Evolutionary conservation across 2,113 vertebrate species (phyloP).

Genomic region (Proterorhinus semilunaris): DNA sequence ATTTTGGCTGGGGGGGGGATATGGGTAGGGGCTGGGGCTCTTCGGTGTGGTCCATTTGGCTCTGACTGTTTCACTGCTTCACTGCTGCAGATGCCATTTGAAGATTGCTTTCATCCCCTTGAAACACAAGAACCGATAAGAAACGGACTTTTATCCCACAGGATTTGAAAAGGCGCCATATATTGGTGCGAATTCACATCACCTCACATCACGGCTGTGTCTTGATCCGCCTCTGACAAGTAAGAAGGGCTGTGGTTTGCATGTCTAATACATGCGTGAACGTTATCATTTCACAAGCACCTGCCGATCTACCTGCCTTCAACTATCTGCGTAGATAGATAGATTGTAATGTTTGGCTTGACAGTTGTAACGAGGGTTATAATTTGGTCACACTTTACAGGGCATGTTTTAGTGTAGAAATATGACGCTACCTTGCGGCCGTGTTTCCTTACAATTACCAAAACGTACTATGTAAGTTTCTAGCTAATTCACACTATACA

Average conservation of each 20-base stretch:
- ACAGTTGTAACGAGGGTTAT: too few species aligned
- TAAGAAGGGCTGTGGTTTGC: not conserved
- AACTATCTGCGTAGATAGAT: too few species aligned
- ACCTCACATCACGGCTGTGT: not conserved
- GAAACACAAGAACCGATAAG: slow-evolving; percentile 64
- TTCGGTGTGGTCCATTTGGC: slow-evolving; percentile 62
- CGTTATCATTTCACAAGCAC: not conserved
- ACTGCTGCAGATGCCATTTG: slow-evolving; percentile 60
- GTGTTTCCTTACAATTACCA: too few species aligned
- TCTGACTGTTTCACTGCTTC: slow-evolving; percentile 65
- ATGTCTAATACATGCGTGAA: not conserved
- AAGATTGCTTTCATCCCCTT: slow-evolving; percentile 67
- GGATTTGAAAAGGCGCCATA: slow-evolving; percentile 29
- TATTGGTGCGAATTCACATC: slow-evolving; percentile 24
- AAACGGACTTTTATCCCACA: slow-evolving; percentile 33
- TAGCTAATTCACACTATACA: too few species aligned
- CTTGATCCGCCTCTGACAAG: not conserved
- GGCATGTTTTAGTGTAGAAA: too few species aligned
- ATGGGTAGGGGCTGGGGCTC: slow-evolving; percentile 22
- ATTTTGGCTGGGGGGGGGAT: slow-evolving; percentile 36
- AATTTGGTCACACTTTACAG: too few species aligned
- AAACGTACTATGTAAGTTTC: too few species aligned
- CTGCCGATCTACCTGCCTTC: not conserved
- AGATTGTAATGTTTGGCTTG: too few species aligned
- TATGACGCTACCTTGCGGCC: too few species aligned